Conservation (phyloP, 2,888 invertebrate genomes). For the Tanytarsus gracilentus region DNA sequence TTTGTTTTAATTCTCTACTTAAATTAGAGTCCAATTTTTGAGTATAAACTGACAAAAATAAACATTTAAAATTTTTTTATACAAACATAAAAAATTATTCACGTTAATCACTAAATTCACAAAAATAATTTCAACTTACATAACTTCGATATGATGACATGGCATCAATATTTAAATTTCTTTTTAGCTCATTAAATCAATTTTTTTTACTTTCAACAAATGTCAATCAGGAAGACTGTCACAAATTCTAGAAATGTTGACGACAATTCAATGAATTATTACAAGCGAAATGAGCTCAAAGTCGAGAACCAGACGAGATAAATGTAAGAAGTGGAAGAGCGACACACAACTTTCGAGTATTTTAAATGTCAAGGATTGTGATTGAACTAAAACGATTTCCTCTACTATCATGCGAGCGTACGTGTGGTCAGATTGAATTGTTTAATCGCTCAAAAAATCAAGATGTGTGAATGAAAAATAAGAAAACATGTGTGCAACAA, state of each 20-base stretch:
- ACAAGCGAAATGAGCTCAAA: not conserved
- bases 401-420: too few species aligned
- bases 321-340: not conserved
- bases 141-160: conserved; percentile 31
- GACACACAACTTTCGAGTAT: not conserved
- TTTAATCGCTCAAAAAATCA: too few species aligned
- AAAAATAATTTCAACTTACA: too few species aligned
- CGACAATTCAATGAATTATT: not conserved
- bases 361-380: conserved; percentile 13
- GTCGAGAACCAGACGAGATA: not conserved
- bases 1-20: too few species aligned
- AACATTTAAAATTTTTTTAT: not conserved
- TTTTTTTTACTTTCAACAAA: not conserved
- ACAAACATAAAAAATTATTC: not conserved
- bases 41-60: too few species aligned
- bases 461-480: too few species aligned
- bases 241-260: too few species aligned
- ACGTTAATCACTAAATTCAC: too few species aligned
- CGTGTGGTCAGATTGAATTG: too few species aligned
- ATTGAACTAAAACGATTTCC: not conserved
- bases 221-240: not conserved
- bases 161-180: not conserved
- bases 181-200: conserved; percentile 3
- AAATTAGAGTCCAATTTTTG: too few species aligned
- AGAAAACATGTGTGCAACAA: too few species aligned